Evolutionary conservation across 2,113 vertebrate genomes (phyloP), one percentile per base, ranked within the genome.

Genomic region (Cyprinus carpio): DNA sequence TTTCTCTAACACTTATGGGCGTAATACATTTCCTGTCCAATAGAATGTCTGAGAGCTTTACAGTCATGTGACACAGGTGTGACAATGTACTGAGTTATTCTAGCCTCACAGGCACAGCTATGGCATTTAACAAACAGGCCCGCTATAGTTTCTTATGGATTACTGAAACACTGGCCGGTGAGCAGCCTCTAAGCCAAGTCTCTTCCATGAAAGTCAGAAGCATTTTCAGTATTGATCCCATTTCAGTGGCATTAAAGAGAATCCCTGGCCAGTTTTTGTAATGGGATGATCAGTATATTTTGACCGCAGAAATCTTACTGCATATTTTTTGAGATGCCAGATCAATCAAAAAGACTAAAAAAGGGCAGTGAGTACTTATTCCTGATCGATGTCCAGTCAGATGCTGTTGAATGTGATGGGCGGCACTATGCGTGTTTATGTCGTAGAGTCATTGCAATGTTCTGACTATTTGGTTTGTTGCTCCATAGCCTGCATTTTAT

Each of bases 211-310:
- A 46, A 71, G 56, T 82, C 65, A 71, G 27, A 46, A 67, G 64
- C 49, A 71, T 67, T 82, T 82, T 71, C 81, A 71, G 11, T 71
- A 71, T 82, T 37, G 81, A 82, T 81, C 43, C 25, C 60, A 46
- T 67, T 81, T 46, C 37, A 11, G 79, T 81, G 60, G n/a, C 79
- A 81, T 81, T 81, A 67, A 81, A 62, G 49, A 64, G n/a, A 49
- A 67, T 37, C 40, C 81, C 29, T 56, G 64, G 43, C 11, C 23
- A n/a, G 80, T 69, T 82, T 71, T 71, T 75, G 43, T 11, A 71
- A 82, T 65, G 20, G 46, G 64, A 71, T 54, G 27, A 54, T 62
- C 79, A 67, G 79, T 71, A 54, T 82, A 54, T 71, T 82, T 56
- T 82, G 79, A 81, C n/a, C 11, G 4, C 60, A 49, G 40, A 67